phyloP scores from a whole-genome alignment of 2,888 invertebrate genomes.

The Perdita meconis region DNA sequence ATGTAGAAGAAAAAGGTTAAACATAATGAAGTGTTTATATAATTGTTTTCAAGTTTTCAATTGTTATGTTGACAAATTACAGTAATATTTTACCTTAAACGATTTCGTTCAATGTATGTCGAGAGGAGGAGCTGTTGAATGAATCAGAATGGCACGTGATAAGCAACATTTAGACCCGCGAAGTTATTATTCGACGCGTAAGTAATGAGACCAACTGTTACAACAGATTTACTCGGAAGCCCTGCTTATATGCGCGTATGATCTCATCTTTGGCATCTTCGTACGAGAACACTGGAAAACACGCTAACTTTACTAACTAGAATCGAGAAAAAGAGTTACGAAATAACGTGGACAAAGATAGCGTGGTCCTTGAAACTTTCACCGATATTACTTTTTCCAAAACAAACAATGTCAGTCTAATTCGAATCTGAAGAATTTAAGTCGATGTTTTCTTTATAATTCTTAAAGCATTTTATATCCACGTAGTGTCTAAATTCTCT shows the following conservation, averaged over 20 bases:
- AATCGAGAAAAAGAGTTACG: background rate
- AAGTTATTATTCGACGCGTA: constrained; percentile 16
- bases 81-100: background rate
- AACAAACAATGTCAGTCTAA: background rate
- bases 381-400: background rate
- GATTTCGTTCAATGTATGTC: background rate
- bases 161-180: constrained; percentile 36
- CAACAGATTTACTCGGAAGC: constrained; percentile 58
- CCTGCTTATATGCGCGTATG: constrained; percentile 47
- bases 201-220: constrained; percentile 37
- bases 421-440: too few species aligned
- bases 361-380: constrained; percentile 6
- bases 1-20: too few species aligned
- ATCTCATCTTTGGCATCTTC: constrained; percentile 60
- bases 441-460: too few species aligned
- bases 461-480: too few species aligned
- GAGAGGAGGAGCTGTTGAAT: background rate
- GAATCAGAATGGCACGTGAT: constrained; percentile 20
- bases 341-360: constrained; percentile 1
- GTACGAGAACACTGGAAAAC: constrained; percentile 32
- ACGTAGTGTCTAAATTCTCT: too few species aligned
- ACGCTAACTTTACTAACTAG: constrained; percentile 1
- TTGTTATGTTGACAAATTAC: constrained; percentile 1
- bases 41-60: too few species aligned
- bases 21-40: too few species aligned